A percentile compares a stretch with the other conserved stretches of the same genome.
phyloP scores from a whole-genome alignment of 2,113 vertebrate genomes.

The Pluvialis apricaria region DNA sequence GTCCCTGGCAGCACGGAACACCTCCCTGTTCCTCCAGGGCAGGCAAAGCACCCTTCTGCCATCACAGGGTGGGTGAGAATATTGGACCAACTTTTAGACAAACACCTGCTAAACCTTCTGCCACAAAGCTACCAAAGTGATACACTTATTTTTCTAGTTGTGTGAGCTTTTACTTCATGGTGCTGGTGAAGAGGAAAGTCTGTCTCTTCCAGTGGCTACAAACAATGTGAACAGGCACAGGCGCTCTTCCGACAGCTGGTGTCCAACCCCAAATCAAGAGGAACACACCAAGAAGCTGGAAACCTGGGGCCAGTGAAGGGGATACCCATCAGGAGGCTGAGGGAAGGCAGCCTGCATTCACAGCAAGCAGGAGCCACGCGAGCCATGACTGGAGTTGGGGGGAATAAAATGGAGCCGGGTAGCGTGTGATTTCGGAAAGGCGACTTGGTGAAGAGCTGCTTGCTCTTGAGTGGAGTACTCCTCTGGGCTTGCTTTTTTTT shows the following conservation, averaged over 20 bases:
- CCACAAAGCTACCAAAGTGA: background rate
- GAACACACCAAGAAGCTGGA: background rate
- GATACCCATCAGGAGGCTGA: background rate
- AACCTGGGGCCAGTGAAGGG: background rate
- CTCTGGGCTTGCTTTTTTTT: background rate
- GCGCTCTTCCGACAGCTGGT: background rate
- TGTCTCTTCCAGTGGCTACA: background rate
- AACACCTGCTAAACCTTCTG: background rate
- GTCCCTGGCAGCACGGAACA: background rate
- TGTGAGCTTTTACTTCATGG: background rate
- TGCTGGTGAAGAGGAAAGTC: background rate
- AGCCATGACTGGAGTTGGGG: background rate
- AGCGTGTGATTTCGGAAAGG: background rate
- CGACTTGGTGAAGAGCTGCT: background rate
- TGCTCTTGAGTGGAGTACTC: background rate
- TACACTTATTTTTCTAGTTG: background rate
- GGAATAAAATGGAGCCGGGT: fast-evolving
- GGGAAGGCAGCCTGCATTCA: background rate
- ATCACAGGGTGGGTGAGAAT: background rate
- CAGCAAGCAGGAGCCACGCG: background rate
- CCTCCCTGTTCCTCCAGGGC: background rate
- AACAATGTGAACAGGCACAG: background rate
- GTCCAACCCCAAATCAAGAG: background rate
- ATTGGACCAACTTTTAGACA: background rate
- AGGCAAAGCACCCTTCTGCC: background rate